Percentiles rank a stretch among this genome's conserved stretches.
These are phyloP conservation scores for Schizopygopsis pylzovi DNA, from an alignment of 2,797 vertebrate species.

Conservation along the genomic window DNA sequence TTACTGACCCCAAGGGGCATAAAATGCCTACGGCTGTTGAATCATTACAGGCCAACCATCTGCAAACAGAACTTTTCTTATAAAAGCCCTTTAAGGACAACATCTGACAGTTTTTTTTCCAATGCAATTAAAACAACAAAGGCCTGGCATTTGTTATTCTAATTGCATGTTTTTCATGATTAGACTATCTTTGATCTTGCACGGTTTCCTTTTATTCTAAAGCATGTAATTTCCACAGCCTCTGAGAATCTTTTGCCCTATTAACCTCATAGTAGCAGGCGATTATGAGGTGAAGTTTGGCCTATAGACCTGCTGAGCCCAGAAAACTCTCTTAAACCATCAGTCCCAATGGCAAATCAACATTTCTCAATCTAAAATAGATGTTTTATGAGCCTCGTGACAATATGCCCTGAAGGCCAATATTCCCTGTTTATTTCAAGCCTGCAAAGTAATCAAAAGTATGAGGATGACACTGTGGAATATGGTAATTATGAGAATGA, in stretches of 20 bases:
- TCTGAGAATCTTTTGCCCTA: slow-evolving; percentile 1
- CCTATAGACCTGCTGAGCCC: not conserved
- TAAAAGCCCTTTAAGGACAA: slow-evolving; percentile 31
- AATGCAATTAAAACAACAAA: slow-evolving; percentile 7
- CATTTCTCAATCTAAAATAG: slow-evolving; percentile 5
- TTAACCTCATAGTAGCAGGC: not conserved
- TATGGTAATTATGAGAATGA: slow-evolving; percentile 54
- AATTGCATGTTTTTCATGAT: not conserved
- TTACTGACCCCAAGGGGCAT: slow-evolving; percentile 27
- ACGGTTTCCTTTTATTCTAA: slow-evolving; percentile 6
- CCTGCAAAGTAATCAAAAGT: not conserved
- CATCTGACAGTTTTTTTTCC: not conserved
- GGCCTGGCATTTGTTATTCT: not conserved
- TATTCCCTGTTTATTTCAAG: not conserved
- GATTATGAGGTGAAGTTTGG: not conserved
- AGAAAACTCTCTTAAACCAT: not conserved
- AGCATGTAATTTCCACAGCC: not conserved
- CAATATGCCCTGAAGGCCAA: not conserved
- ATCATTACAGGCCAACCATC: slow-evolving; percentile 32
- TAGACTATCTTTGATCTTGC: not conserved
- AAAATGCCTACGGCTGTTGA: slow-evolving; percentile 43
- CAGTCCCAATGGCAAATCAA: not conserved
- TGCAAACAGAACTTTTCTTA: slow-evolving; percentile 42
- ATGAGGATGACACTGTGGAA: slow-evolving; percentile 1
- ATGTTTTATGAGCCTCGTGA: not conserved